phyloP scores from a whole-genome alignment of 2,888 invertebrate species.

The Macrosoma leucophasiata region DNA sequence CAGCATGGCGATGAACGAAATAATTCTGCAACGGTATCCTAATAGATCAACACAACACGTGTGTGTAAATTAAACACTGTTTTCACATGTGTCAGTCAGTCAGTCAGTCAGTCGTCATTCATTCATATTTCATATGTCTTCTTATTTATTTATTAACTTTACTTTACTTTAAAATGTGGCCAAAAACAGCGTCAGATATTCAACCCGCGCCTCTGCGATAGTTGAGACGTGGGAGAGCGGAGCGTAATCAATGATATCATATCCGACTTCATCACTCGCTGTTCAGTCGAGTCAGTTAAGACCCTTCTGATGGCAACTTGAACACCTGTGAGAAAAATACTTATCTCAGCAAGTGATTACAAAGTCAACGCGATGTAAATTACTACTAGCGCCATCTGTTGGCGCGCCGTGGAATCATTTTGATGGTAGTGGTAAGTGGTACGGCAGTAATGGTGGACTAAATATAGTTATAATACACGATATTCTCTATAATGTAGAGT shows the following conservation, averaged over 20 bases:
- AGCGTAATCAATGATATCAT: constrained; percentile 48
- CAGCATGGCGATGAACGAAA: too few species aligned
- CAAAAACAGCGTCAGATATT: constrained; percentile 56
- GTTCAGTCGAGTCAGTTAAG: constrained; percentile 75
- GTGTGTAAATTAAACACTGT: too few species aligned
- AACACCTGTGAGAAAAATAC: accelerated
- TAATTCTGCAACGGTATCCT: too few species aligned
- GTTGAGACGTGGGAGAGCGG: constrained; percentile 50
- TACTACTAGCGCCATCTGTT: constrained; percentile 35
- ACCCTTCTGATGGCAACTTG: constrained; percentile 56
- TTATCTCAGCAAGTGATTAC: constrained; percentile 18
- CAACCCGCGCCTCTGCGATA: constrained; percentile 52
- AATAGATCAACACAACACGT: too few species aligned
- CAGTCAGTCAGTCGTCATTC: too few species aligned
- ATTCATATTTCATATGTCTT: too few species aligned
- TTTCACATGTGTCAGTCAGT: too few species aligned
- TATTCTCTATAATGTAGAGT: background rate
- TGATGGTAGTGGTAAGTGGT: too few species aligned
- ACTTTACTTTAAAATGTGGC: constrained; percentile 29
- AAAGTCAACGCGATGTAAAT: constrained; percentile 35
- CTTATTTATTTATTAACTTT: too few species aligned
- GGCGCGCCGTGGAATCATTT: constrained; percentile 10
- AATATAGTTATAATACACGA: constrained; percentile 17
- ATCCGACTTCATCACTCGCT: constrained; percentile 63
- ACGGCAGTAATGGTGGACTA: too few species aligned